Base-by-base conservation (phyloP, 1,140 invertebrate genomes). In the Sinonovacula constricta region DNA sequence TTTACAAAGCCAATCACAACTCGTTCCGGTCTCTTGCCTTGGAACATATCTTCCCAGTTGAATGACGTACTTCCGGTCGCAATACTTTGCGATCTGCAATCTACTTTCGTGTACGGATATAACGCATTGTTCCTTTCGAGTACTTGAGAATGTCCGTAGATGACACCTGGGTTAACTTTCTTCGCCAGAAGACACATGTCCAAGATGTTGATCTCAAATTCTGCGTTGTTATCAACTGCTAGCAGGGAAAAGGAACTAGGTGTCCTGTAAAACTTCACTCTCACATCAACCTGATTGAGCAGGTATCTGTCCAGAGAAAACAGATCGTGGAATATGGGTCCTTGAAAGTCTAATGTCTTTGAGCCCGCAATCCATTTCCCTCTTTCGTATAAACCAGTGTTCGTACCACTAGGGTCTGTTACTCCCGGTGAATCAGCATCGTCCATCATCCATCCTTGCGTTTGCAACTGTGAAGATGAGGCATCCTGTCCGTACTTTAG, bases 241-340 rank as follows among this genome's bases (percentile, higher is more conserved):
- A 31, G 12, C 10, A 75, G 30, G 54, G 4, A 53, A 57, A 75
- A 75, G 10, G 26, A 18, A 1, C 12, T 10, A 30, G 45, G n/a
- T 18, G 18, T 65, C 30, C 71, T 54, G 30, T 75, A 66, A 0
- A 65, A 33, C n/a, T 75, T 65, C 24, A 65, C n/a, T 75, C 66
- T 59, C 31, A 82, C 36, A 24, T 56, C n/a, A n/a, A n/a, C n/a
- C n/a, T n/a, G n/a, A n/a, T n/a, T n/a, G n/a, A n/a, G n/a, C n/a
- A n/a, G n/a, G n/a, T n/a, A n/a, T n/a, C n/a, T n/a, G 57, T 75
- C 45, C 31, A 79, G 36, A 31, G 66, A 34, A 60, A 79, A 81
- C 2, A 81, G n/a, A 22, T 79, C 75, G 39, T 78, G 76, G n/a
- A 70, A 59, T 0, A 74, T 57, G 5, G 54, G 76, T 39, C 76